Evolutionary conservation across 2,888 invertebrate genomes (phyloP), one percentile per base, ranked within the genome.

Genomic region (Monopis laevigella): DNA sequence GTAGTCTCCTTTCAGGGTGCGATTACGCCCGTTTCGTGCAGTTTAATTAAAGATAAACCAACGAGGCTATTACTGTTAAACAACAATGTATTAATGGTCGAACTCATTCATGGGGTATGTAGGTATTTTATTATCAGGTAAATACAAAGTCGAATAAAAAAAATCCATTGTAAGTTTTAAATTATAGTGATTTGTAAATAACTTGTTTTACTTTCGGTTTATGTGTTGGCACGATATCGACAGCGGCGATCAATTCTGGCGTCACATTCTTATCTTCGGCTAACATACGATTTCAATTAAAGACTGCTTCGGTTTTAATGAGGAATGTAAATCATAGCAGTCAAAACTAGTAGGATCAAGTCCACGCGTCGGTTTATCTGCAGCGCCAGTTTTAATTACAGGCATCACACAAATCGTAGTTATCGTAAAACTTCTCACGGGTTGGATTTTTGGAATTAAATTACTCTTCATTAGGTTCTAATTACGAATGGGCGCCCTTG

Each of bases 381-480:
- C 74, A 74, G 75, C 73, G 56, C 75, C 67, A 72, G 69, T 72
- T 80, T 80, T 80, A 80, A 80, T 80, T 80, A 80, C 75, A 65
- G 57, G 78, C 74, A 65, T 56, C 80, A 78, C 80, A 78, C 80
- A 77, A 77, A 74, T 78, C 73, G 67, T 68, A 62, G 71, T 75
- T 80, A 80, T 80, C 80, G 66, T 60, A 53, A 51, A 62, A 66
- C 71, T 77, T 80, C 80, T 80, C 80, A 80, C 80, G 80, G 72
- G 74, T 73, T 73, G 67, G 67, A 75, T 77, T 74, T 74, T 64
- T 65, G 52, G 60, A 66, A 70, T 75, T 42, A 29, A 66, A 70
- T 75, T 42, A 29, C 42, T 19, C 78, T 77, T 78, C 77, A 80
- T 78, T 80, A 78, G 68, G 67, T 72, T 72, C 77, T 77, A 77